phyloP scores from a whole-genome alignment of 2,797 vertebrate species.

The Enteromius treurensis region DNA sequence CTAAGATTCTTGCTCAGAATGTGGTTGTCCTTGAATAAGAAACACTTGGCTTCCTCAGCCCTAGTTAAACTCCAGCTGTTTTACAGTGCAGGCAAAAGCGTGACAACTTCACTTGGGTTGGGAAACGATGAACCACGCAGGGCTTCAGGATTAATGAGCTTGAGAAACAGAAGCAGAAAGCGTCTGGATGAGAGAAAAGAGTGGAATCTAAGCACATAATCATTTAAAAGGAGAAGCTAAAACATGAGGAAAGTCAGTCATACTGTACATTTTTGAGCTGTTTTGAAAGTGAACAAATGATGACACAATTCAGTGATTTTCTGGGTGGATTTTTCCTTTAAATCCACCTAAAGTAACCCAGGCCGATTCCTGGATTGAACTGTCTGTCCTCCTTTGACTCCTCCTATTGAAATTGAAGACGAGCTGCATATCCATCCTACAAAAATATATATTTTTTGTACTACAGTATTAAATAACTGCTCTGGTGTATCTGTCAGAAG shows the following conservation, averaged over 20 bases:
- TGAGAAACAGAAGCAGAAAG: conserved; percentile 9
- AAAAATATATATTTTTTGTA: neutral
- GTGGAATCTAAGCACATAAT: neutral
- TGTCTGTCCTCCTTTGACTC: conserved; percentile 25
- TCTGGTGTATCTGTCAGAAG: conserved; percentile 1
- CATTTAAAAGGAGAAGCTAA: neutral
- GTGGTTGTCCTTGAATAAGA: conserved; percentile 42
- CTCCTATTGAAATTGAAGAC: conserved; percentile 39
- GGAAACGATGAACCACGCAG: conserved; percentile 37
- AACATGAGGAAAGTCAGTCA: neutral
- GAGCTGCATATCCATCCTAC: neutral
- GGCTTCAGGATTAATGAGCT: conserved; percentile 6
- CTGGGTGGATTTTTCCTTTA: neutral
- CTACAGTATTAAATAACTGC: conserved; percentile 8
- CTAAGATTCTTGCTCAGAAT: conserved; percentile 39
- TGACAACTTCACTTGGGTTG: conserved; percentile 29
- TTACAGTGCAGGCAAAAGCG: conserved; percentile 37
- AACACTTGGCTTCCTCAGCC: conserved; percentile 49
- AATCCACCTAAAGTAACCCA: neutral
- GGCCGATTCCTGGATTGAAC: neutral
- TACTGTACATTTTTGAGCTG: neutral
- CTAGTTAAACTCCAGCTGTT: conserved; percentile 60
- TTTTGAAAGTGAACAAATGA: neutral
- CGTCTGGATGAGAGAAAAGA: neutral
- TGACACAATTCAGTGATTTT: neutral